phyloP scores from a whole-genome alignment of 1,140 invertebrate genomes.

The Eupristina koningsbergeri region DNA sequence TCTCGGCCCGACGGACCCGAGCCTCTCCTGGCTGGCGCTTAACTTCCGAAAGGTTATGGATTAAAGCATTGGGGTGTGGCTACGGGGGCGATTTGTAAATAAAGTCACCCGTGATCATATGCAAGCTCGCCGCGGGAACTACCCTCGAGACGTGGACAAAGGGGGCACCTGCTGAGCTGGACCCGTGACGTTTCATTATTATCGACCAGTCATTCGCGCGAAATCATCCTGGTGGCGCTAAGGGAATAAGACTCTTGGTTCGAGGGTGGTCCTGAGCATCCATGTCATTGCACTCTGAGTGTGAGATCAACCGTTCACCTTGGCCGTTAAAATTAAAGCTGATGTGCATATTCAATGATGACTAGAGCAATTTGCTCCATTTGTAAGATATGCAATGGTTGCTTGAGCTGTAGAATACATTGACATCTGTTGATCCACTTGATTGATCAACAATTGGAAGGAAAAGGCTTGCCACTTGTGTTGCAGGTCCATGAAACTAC shows the following conservation, averaged over 20 bases:
- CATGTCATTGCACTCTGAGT: not conserved
- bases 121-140: not conserved
- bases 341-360: not conserved
- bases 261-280: not conserved
- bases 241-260: too few species aligned
- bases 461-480: conserved; percentile 18
- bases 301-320: too few species aligned
- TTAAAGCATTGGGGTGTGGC: conserved; percentile 43
- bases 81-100: conserved; percentile 27
- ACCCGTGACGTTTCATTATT: not conserved
- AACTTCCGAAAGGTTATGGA: conserved; percentile 38
- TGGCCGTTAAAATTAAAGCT: too few species aligned
- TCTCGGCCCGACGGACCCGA: too few species aligned
- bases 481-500: conserved; percentile 66
- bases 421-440: conserved; percentile 45
- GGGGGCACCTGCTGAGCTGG: not conserved
- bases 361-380: not conserved
- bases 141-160: not conserved
- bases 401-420: not conserved
- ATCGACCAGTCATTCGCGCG: not conserved
- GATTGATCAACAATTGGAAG: not conserved
- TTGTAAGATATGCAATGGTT: not conserved
- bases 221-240: not conserved
- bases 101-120: not conserved
- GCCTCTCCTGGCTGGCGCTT: not conserved